Evolutionary conservation across 1,140 invertebrate genomes (phyloP).

Genomic region (Acromyrmex charruanus): DNA sequence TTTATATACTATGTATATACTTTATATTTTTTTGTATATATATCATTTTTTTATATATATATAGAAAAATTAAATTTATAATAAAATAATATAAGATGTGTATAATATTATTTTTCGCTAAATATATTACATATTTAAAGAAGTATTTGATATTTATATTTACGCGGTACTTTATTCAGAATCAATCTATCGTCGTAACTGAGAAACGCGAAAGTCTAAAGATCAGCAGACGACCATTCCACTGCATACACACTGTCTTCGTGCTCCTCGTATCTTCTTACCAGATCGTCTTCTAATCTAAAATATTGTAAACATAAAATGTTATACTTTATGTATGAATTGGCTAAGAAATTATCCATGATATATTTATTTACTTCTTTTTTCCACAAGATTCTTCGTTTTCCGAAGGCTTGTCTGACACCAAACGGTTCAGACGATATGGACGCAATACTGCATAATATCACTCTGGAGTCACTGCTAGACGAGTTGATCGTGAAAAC

Average conservation of each 20-base stretch:
- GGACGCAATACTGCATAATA: slow-evolving; percentile 94
- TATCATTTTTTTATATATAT: too few species aligned
- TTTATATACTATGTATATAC: not conserved
- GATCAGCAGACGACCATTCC: slow-evolving; percentile 98
- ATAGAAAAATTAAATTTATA: slow-evolving; percentile 27
- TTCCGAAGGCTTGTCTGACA: slow-evolving; percentile 80
- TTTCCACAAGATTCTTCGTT: slow-evolving; percentile 79
- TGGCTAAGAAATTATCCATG: not conserved
- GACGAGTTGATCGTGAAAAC: slow-evolving; percentile 98
- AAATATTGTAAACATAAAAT: slow-evolving; percentile 51
- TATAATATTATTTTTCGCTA: not conserved
- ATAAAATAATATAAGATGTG: slow-evolving; percentile 9
- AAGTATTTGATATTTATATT: slow-evolving; percentile 96
- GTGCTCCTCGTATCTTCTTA: slow-evolving; percentile 97
- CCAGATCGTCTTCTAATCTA: slow-evolving; percentile 92
- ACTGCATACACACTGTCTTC: slow-evolving; percentile 99
- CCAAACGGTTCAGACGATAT: slow-evolving; percentile 94
- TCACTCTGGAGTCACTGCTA: slow-evolving; percentile 97
- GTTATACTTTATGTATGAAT: slow-evolving; percentile 8
- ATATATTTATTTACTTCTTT: slow-evolving; percentile 79
- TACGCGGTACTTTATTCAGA: slow-evolving; percentile 96
- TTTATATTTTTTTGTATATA: not conserved
- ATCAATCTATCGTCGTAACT: slow-evolving; percentile 98
- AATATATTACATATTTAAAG: slow-evolving; percentile 85
- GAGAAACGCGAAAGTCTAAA: slow-evolving; percentile 99